Base-by-base conservation (phyloP, 1,140 invertebrate genomes). In the Calosoma granatense region DNA sequence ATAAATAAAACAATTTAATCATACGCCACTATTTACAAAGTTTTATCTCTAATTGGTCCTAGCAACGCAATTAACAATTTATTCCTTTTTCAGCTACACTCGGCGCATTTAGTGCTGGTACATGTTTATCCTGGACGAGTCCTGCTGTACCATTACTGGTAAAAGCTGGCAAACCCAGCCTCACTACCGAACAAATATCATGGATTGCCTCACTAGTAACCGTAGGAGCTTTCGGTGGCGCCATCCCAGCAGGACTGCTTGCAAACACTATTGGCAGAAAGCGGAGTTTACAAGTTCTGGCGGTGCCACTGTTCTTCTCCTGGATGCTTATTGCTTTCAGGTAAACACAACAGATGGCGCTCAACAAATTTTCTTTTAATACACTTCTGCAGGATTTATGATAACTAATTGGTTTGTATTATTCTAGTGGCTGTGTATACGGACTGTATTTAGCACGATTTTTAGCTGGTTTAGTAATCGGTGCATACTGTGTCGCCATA, bases 231-330 rank as follows among this genome's bases (percentile, higher is more conserved):
- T 60, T 78, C 2, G 63, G 73, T 20, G 78, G 80, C 0, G 77
- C 79, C 0, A 70, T 82, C 4, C 78, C 79, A 0, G 73, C 80
- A 21, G 76, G 81, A 1, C 76, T 77, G 22, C 67, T 81, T 15
- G 79, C 84, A 0, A 83, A 87, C 64, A 74, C 75, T 59, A 72
- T 85, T 56, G 86, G 86, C 2, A 70, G 85, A 9, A 86, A 83
- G 72, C 74, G 70, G 43, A 79, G 78, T 0, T 69, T 87, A 21
- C 68, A 81, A 21, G 69, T 79, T 19, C 69, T 80, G 3, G 76
- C 78, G 0, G 39, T 84, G 1, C 79, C 81, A 1, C 75, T 84
- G 55, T 62, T 82, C 0, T 63, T 77, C 1, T 83, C 84, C 1
- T 86, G 82, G 79, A 68, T 82, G 19, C 60, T 80, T 2, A 78